Evolutionary conservation across 53 echinoderm and acorn worm species (phyloP).

Genomic region (Crossaster papposus): DNA sequence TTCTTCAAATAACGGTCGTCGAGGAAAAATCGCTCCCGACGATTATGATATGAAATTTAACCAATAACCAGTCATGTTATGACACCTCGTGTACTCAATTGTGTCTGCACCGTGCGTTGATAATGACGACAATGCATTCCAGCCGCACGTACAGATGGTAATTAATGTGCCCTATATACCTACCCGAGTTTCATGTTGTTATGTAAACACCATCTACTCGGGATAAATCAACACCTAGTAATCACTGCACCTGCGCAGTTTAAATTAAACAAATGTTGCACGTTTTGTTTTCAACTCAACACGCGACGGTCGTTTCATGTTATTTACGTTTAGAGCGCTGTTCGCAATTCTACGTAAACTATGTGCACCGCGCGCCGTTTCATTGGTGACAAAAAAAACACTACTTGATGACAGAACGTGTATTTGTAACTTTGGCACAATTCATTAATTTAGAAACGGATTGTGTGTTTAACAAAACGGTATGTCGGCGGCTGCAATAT

Average conservation of each 20-base stretch:
- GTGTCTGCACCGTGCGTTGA: neutral
- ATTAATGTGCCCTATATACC: neutral
- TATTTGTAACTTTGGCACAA: neutral
- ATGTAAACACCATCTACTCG: slow-evolving; percentile 51
- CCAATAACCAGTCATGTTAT: slow-evolving; percentile 44
- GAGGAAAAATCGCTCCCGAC: neutral
- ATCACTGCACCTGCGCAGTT: slow-evolving; percentile 14
- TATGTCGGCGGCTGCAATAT: neutral
- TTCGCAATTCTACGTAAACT: neutral
- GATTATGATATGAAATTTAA: slow-evolving; percentile 50
- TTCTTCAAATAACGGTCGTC: too few species aligned
- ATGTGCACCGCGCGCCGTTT: neutral
- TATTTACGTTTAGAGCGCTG: neutral
- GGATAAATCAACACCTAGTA: slow-evolving; percentile 47
- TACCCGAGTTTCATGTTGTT: slow-evolving; percentile 11
- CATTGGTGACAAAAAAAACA: neutral
- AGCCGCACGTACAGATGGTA: neutral
- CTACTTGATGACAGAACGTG: neutral
- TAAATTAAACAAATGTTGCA: slow-evolving; percentile 29
- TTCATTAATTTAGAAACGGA: neutral
- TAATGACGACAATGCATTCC: neutral
- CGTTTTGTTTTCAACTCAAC: neutral
- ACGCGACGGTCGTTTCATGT: neutral
- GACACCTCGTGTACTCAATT: slow-evolving; percentile 47
- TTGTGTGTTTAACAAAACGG: slow-evolving; percentile 18